Conservation (phyloP, 2,797 vertebrate species). For the Spheniscus humboldti region DNA sequence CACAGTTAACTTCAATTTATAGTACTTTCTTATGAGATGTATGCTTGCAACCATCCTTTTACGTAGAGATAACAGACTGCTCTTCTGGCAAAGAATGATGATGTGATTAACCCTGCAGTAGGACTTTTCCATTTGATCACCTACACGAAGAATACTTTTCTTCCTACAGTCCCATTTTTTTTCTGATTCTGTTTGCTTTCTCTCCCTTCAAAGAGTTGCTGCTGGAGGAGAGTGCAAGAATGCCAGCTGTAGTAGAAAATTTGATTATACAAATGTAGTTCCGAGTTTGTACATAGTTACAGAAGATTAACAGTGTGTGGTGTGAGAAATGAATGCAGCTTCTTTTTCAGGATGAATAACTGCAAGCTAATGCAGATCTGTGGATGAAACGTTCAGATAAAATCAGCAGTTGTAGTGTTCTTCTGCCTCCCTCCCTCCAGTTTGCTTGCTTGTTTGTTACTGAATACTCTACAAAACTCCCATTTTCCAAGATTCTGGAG, state of each 20-base stretch:
- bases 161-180: background rate
- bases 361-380: background rate
- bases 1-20: background rate
- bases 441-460: background rate
- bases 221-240: background rate
- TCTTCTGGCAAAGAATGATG: background rate
- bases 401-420: background rate
- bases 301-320: background rate
- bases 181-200: background rate
- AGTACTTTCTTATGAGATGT: background rate
- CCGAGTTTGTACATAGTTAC: background rate
- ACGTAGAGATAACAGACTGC: background rate
- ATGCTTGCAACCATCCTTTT: background rate
- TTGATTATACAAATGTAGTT: conserved; percentile 36
- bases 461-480: background rate
- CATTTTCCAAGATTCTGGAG: background rate
- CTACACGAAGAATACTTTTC: background rate
- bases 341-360: conserved; percentile 1
- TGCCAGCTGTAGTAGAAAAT: conserved; percentile 19
- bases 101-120: background rate
- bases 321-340: conserved; percentile 2
- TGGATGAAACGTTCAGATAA: background rate
- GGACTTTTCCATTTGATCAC: background rate
- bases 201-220: background rate
- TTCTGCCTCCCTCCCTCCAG: background rate